phyloP scores from a whole-genome alignment of 2,113 vertebrate species.

The Garra rufa region DNA sequence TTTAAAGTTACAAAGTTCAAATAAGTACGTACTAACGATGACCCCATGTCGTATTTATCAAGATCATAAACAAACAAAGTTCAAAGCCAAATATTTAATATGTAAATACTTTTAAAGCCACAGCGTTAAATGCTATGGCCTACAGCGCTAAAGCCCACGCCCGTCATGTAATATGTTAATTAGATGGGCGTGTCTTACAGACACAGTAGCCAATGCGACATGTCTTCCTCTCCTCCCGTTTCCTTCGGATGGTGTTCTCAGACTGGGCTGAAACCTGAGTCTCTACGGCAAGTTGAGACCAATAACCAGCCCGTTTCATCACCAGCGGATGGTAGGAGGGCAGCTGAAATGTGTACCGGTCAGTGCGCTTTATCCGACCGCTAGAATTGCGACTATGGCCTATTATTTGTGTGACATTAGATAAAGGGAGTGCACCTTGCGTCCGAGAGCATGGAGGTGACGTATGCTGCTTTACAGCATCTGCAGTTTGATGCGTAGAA shows the following conservation, averaged over 20 bases:
- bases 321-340: not conserved
- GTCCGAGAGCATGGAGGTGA: conserved; percentile 22
- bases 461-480: conserved; percentile 41
- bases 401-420: conserved; percentile 29
- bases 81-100: not conserved
- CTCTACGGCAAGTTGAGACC: not conserved
- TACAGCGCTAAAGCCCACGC: not conserved
- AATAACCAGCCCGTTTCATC: not conserved
- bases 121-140: not conserved
- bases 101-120: not conserved
- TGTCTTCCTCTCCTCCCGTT: conserved; percentile 27
- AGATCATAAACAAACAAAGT: not conserved
- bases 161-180: conserved; percentile 2
- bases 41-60: not conserved
- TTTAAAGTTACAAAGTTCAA: not conserved
- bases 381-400: not conserved
- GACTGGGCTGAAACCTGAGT: conserved; percentile 17
- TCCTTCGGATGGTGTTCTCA: not conserved
- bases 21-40: not conserved
- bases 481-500: conserved; percentile 43
- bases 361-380: not conserved
- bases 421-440: conserved; percentile 39
- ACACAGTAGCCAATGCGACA: not conserved
- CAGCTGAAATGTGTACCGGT: not conserved
- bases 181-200: conserved; percentile 1